Conservation (phyloP, 2,888 invertebrate species). For the Sarcophaga subvicina region DNA sequence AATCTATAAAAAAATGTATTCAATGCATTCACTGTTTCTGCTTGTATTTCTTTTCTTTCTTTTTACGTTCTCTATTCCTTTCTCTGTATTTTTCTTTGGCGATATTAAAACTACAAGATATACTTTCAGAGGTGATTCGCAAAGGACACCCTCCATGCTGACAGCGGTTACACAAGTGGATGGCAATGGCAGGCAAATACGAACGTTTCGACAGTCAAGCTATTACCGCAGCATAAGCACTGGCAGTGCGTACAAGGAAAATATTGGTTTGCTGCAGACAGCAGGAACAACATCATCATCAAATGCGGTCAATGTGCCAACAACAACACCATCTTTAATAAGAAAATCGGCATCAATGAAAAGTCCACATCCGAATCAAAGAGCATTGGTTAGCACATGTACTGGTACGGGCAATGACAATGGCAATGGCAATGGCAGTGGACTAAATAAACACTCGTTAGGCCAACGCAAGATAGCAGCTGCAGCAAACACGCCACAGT, state of each 20-base stretch:
- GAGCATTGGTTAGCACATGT: constrained; percentile 28
- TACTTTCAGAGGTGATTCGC: constrained; percentile 79
- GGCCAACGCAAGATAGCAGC: constrained; percentile 8
- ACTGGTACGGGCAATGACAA: background rate
- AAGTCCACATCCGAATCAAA: constrained; percentile 62
- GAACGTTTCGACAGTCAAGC: constrained; percentile 78
- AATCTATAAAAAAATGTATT: no score
- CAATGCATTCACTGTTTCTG: background rate
- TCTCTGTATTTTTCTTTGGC: constrained; percentile 19
- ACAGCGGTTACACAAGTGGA: constrained; percentile 81
- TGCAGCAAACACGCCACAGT: constrained; percentile 8
- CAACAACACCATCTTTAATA: constrained; percentile 35
- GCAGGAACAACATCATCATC: constrained; percentile 48
- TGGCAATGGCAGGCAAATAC: constrained; percentile 76
- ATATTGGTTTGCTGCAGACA: constrained; percentile 76
- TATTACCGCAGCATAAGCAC: constrained; percentile 77
- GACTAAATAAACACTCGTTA: background rate
- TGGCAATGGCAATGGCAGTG: background rate
- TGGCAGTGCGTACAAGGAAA: constrained; percentile 73
- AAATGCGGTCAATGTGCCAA: constrained; percentile 8
- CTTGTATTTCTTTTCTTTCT: background rate
- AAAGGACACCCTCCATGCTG: constrained; percentile 80
- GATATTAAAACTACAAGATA: constrained; percentile 39
- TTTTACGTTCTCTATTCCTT: constrained; percentile 26
- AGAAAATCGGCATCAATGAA: constrained; percentile 58